Evolutionary conservation across 2,888 invertebrate species (phyloP), one percentile per base, ranked within the genome.

Genomic region (Suillia variegata): DNA sequence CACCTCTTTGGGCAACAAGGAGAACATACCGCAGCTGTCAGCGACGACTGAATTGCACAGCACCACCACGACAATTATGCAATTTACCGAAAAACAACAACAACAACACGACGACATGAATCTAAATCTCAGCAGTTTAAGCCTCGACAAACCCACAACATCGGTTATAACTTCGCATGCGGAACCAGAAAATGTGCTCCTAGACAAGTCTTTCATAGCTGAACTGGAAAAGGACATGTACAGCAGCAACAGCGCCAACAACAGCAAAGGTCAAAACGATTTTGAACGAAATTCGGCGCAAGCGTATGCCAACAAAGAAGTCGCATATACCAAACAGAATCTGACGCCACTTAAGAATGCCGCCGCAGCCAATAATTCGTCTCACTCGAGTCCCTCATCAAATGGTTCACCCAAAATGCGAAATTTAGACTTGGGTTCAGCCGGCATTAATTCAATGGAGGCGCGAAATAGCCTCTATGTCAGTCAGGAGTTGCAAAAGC

Each of bases 201-300:
- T 87, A 17, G 87, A 87, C 71, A 83, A 85, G 8, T 84, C 84
- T 15, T 88, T 89, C 64, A 82, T 89, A 34, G 86, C 85, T 0
- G 88, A 89, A 70, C 75, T 89, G 52, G 89, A 90, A 74, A 88
- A 87, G 67, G 86, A 85, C 67, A 79, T 89, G 73, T 82, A 81
- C 63, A 77, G 74, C 58, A n/a, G n/a, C n/a, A n/a, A n/a, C n/a
- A n/a, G n/a, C n/a, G n/a, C n/a, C n/a, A n/a, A n/a, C n/a, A 68
- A 67, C 47, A 75, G 69, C 54, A 72, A 73, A 54, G 75, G 76
- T 2, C 79, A 78, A 59, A 73, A 70, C 56, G 82, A 79, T 63
- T 80, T 82, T 20, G 81, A 79, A 50, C 80, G 81, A 8, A 82
- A 82, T 61, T 75, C 78, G 1, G 56, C 75, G 3, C 80, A 80